Evolutionary conservation across 2,888 invertebrate genomes (phyloP).

Genomic region (Bellardia bayeri): DNA sequence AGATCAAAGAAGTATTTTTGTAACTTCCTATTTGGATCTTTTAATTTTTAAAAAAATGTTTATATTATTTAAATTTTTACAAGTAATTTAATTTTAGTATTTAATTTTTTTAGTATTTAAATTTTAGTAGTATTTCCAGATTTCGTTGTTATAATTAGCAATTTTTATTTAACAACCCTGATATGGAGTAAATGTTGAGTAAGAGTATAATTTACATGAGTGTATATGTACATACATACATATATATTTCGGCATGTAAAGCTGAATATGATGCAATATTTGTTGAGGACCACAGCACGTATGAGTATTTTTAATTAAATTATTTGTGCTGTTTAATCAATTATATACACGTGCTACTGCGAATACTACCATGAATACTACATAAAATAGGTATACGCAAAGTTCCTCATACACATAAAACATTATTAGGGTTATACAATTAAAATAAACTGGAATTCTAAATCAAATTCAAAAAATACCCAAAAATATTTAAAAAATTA

Average conservation of each 20-base stretch:
- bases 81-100: no score
- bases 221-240: neutral
- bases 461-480: no score
- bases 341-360: slow-evolving; percentile 62
- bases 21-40: no score
- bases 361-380: neutral
- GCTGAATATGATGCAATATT: slow-evolving; percentile 4
- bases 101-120: no score
- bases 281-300: slow-evolving; percentile 59
- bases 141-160: neutral
- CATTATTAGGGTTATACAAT: neutral
- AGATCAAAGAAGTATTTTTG: no score
- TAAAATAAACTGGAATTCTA: neutral
- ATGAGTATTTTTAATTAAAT: slow-evolving; percentile 68
- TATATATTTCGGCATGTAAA: neutral
- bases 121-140: no score
- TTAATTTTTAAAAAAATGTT: no score
- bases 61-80: no score
- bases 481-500: no score
- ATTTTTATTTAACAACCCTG: neutral
- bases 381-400: neutral
- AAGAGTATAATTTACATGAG: neutral
- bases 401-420: neutral
- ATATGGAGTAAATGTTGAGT: neutral
- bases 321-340: slow-evolving; percentile 66